A percentile compares a stretch with the other conserved stretches of the same genome.
Evolutionary conservation across 2,113 vertebrate genomes (phyloP).

Genomic region (Melanotaenia duboulayi): DNA sequence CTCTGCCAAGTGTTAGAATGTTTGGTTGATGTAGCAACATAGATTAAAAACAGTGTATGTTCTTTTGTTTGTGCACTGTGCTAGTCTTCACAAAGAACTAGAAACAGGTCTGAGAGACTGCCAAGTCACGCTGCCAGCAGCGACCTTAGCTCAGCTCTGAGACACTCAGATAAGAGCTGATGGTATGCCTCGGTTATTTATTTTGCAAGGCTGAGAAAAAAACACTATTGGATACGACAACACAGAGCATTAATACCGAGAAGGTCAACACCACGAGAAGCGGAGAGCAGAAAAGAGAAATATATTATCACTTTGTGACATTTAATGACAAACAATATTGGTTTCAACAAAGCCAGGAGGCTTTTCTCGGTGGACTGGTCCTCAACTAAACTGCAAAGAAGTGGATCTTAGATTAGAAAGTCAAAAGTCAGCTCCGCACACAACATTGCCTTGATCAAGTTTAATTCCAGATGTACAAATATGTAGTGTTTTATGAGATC

Average conservation of each 20-base stretch:
- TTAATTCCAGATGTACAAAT: not conserved
- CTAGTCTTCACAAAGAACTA: slow-evolving; percentile 40
- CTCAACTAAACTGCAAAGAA: slow-evolving; percentile 9
- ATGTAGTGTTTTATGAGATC: not conserved
- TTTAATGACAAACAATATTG: slow-evolving; percentile 15
- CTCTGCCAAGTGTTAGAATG: not conserved
- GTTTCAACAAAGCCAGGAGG: not conserved
- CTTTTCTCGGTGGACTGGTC: not conserved
- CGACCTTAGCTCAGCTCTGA: slow-evolving; percentile 12
- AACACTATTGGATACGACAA: slow-evolving; percentile 9
- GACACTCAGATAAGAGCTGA: slow-evolving; percentile 35
- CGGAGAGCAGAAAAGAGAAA: slow-evolving; percentile 7
- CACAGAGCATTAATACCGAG: slow-evolving; percentile 15
- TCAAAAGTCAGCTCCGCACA: not conserved
- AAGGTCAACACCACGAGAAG: slow-evolving; percentile 20
- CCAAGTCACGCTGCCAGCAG: slow-evolving; percentile 37
- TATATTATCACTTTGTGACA: slow-evolving; percentile 19
- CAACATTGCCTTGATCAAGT: not conserved
- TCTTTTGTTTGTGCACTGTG: slow-evolving; percentile 11
- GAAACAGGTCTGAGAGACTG: slow-evolving; percentile 37
- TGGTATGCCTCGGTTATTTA: slow-evolving; percentile 32
- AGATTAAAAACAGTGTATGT: slow-evolving; percentile 8
- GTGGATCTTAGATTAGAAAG: not conserved
- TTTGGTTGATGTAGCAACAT: slow-evolving; percentile 26
- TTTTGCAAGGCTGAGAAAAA: slow-evolving; percentile 12